A percentile compares a stretch with the other conserved stretches of the same genome.
These are phyloP conservation scores for Melitaea athalia DNA, from an alignment of 2,888 invertebrate species.

Conservation along the genomic window DNA sequence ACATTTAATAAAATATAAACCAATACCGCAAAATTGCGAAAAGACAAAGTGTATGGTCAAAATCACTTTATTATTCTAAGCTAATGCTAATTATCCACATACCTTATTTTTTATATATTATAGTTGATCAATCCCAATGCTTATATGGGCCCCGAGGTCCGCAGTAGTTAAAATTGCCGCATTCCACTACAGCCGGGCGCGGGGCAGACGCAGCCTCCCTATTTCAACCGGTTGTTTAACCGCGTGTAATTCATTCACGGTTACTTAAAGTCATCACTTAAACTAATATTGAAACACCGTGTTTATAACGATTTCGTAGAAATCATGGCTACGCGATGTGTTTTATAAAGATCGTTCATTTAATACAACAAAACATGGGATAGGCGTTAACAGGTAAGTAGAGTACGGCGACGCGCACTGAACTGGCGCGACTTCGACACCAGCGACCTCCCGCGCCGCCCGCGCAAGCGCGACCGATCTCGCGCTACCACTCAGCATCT, in stretches of 20 bases:
- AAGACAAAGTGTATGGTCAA: not conserved
- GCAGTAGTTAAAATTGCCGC: slow-evolving; percentile 82
- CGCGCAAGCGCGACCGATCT: slow-evolving; percentile 47
- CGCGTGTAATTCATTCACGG: slow-evolving; percentile 48
- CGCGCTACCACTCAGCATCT: slow-evolving; percentile 43
- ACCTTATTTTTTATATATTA: slow-evolving; percentile 63
- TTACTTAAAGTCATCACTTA: slow-evolving; percentile 63
- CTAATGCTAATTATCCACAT: slow-evolving; percentile 43
- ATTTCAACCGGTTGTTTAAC: slow-evolving; percentile 73
- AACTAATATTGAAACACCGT: slow-evolving; percentile 66
- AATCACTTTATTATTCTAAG: not conserved
- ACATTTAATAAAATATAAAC: not conserved
- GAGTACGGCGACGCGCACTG: slow-evolving; percentile 65
- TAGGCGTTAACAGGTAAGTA: slow-evolving; percentile 52
- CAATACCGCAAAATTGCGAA: not conserved
- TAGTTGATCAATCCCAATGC: slow-evolving; percentile 68
- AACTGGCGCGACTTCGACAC: slow-evolving; percentile 59
- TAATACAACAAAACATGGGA: slow-evolving; percentile 49
- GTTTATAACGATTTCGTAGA: slow-evolving; percentile 49
- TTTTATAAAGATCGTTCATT: slow-evolving; percentile 63
- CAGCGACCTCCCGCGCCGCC: slow-evolving; percentile 63
- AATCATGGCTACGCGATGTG: slow-evolving; percentile 58
- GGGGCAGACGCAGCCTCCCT: slow-evolving; percentile 77
- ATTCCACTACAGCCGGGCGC: slow-evolving; percentile 79
- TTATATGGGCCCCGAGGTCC: slow-evolving; percentile 74